Evolutionary conservation across 2,113 vertebrate species (phyloP), one percentile per base, ranked within the genome.

Genomic region (Pelecanoides urinatrix): DNA sequence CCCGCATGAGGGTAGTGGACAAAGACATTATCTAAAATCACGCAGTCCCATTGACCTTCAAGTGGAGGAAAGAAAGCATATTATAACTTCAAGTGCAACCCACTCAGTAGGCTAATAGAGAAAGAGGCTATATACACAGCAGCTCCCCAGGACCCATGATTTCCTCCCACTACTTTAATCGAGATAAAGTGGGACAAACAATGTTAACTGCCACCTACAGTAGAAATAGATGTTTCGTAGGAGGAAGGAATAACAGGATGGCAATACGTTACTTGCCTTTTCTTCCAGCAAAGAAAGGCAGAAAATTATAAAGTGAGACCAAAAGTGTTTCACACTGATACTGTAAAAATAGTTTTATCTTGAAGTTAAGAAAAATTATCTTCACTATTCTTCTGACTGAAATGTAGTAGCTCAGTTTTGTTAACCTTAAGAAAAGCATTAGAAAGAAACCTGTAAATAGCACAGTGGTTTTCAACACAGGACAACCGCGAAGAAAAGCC

Each of bases 121-220:
- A 92, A 91, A 86, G 36, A 88, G 36, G 32, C 65, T 79, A 74
- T 42, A 79, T 25, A 90, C 74, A 87, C 61, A 92, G 73, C 45
- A 84, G 73, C 68, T 82, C 92, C 86, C 91, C 50, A 81, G 79
- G 84, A 88, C 76, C 68, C 59, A 92, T 47, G 34, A 95, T 83
- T 97, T 94, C 92, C 94, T 98, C 93, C 95, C 36, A 63, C 86
- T 86, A 72, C 47, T 90, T 90, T 92, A 95, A 95, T 87, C 7
- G 29, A 97, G 89, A 94, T 86, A 92, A 97, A 96, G 71, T 91
- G 87, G 74, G 87, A 89, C 71, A 96, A 97, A 96, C 49, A 97
- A 88, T 73, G 68, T 90, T 94, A 96, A 91, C 90, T 95, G 62
- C 42, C 78, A 95, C 56, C 73, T 92, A 71, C 76, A 94, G 62